Conservation (phyloP, 2,113 vertebrate species). For the Castor canadensis region DNA sequence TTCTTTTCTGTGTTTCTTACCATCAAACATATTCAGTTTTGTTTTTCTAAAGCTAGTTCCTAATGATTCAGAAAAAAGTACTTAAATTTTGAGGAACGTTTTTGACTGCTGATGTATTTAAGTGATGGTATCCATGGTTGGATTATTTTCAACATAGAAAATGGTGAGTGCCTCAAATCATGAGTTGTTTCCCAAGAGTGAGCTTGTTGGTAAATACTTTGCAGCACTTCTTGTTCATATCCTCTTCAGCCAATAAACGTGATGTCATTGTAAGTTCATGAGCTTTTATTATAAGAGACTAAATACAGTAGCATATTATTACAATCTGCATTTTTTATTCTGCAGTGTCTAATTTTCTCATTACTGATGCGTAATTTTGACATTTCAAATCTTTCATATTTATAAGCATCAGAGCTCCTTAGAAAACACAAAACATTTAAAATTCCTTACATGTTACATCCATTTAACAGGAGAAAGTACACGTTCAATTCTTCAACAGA, state of each 20-base stretch:
- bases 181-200: no score
- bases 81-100: not conserved
- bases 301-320: not conserved
- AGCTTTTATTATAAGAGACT: not conserved
- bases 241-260: not conserved
- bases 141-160: not conserved
- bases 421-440: not conserved
- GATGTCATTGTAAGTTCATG: no score
- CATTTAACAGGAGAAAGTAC: not conserved
- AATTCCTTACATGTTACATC: not conserved
- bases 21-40: not conserved
- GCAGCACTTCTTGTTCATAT: not conserved
- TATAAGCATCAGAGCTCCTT: not conserved
- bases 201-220: not conserved
- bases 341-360: not conserved
- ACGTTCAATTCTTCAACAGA: not conserved
- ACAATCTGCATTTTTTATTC: not conserved
- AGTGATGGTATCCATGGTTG: not conserved
- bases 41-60: not conserved
- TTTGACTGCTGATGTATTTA: not conserved
- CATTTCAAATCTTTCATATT: not conserved
- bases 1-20: not conserved
- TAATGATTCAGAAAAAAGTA: not conserved
- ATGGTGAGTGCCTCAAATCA: not conserved
- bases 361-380: not conserved